Base-by-base conservation (phyloP, 1,140 invertebrate species). In the Apis dorsata region DNA sequence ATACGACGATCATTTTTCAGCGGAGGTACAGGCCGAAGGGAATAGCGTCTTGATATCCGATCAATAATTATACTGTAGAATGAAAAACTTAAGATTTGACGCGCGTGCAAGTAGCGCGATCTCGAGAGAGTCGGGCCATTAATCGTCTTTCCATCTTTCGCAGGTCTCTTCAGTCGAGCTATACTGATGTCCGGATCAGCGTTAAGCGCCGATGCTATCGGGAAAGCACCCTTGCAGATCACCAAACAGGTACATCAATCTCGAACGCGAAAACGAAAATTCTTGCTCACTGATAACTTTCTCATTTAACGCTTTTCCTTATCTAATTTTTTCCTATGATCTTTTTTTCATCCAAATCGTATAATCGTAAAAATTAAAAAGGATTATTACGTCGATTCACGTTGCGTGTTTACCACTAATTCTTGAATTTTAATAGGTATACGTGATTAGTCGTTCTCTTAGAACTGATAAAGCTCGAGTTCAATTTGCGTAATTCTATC, bases 101-200 rank as follows among this genome's bases (percentile, higher is more conserved):
- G 82, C 85, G 76, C 55, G 79, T 59, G 63, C 34, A 34, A 72
- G 83, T 49, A 69, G 69, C 57, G 49, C 51, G 57, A 55, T 75
- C 65, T 55, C 24, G 15, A 2, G 53, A 44, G 81, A 63, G 28
- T n/a, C 3, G 2, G 7, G 17, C 84, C 86, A 80, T 86, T 86
- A 88, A 88, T 89, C 79, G 53, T 80, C 21, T 51, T 63, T 15
- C 63, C 74, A n/a, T 24, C 49, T 74, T 75, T 79, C 78, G 8
- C 93, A 98, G 98, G 95, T 88, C 93, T 99, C 75, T 99, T 99
- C 91, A 97, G 98, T 88, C 95, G 98, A 70, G 98, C 98, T 1
- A 98, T 99, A 81, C 94, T 99, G 15, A 98, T 99, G 97, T 98
- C 98, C 55, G 99, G 99, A 0, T 98, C 98, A 7, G 98, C 98